Percentiles rank a stretch among this genome's conserved stretches.
phyloP scores from a whole-genome alignment of 2,888 invertebrate genomes.

The Trisateles emortualis region DNA sequence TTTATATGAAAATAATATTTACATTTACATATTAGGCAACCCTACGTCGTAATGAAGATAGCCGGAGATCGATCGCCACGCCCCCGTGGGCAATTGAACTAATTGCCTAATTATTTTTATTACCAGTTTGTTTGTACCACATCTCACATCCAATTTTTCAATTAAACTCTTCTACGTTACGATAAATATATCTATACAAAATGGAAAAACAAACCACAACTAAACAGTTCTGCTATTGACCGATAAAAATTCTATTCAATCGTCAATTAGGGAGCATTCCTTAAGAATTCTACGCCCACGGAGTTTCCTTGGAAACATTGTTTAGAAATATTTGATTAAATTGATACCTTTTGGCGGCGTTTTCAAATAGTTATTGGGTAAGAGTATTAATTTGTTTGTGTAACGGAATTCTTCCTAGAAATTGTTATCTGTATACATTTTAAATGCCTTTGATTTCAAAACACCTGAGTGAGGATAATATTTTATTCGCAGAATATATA shows the following conservation, averaged over 20 bases:
- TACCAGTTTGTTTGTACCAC: conserved; percentile 77
- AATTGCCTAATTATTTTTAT: conserved; percentile 85
- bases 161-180: conserved; percentile 52
- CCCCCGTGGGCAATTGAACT: conserved; percentile 72
- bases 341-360: conserved; percentile 39
- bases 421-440: not conserved
- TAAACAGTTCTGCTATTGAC: conserved; percentile 15
- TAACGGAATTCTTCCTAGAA: conserved; percentile 22
- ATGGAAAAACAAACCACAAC: conserved; percentile 28
- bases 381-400: conserved; percentile 33
- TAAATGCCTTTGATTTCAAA: conserved; percentile 2
- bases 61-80: conserved; percentile 66
- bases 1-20: not conserved
- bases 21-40: conserved; percentile 37
- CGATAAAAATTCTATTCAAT: conserved; percentile 23
- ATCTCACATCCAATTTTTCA: conserved; percentile 72
- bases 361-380: conserved; percentile 25
- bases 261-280: conserved; percentile 26
- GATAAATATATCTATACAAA: conserved; percentile 13
- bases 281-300: conserved; percentile 25
- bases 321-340: conserved; percentile 43
- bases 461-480: too few species aligned
- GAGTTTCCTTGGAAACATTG: conserved; percentile 24
- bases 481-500: too few species aligned
- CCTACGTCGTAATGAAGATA: conserved; percentile 62